phyloP scores from a whole-genome alignment of 2,113 vertebrate genomes.

The Dasyprocta punctata region DNA sequence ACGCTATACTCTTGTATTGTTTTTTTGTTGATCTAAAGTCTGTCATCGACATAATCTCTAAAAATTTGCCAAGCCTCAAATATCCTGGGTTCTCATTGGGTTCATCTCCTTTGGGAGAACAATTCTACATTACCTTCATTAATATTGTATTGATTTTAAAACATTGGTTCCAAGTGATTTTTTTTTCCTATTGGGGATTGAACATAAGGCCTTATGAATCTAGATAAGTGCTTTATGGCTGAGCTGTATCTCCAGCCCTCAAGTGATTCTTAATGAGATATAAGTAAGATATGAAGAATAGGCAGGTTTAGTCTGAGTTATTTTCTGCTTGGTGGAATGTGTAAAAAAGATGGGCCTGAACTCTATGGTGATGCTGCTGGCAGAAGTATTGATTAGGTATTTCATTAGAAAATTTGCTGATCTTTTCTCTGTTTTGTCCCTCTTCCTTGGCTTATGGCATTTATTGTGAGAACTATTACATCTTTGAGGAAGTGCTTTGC shows the following conservation, averaged over 20 bases:
- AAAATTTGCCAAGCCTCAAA: not conserved
- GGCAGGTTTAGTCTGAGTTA: not conserved
- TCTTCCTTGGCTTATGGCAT: not conserved
- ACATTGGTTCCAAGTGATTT: not conserved
- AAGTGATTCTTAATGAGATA: slow-evolving; percentile 32
- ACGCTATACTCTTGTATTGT: not conserved
- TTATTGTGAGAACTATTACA: not conserved
- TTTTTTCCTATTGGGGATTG: not conserved
- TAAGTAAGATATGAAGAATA: slow-evolving; percentile 3
- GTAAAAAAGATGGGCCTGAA: not conserved
- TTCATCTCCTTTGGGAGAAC: not conserved
- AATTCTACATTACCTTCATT: not conserved
- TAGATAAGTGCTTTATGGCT: not conserved
- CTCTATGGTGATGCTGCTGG: not conserved
- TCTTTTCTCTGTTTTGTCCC: not conserved
- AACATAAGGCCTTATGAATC: not conserved
- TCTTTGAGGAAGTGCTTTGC: slow-evolving; percentile 38
- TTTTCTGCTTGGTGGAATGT: not conserved
- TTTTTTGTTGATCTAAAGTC: not conserved
- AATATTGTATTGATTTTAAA: not conserved
- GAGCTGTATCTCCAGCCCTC: not conserved
- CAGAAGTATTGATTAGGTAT: not conserved
- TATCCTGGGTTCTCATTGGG: not conserved
- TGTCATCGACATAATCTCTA: not conserved
- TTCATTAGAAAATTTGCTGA: slow-evolving; percentile 16